Evolutionary conservation across 2,797 vertebrate species (phyloP), one percentile per base, ranked within the genome.

Genomic region (Eospalax fontanierii): DNA sequence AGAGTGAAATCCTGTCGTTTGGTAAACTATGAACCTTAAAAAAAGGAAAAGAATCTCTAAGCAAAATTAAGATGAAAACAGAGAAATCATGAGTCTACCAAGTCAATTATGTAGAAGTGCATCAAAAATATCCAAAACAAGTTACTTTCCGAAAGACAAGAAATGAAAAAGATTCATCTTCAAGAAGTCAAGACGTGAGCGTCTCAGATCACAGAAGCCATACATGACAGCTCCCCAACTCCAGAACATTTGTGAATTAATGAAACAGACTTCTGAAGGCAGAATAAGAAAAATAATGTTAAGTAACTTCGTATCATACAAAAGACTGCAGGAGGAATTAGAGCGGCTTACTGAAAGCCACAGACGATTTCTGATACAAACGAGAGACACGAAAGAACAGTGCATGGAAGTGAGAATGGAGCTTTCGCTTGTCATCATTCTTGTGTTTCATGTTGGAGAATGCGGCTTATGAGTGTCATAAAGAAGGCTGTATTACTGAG

Each of bases 1-100:
- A 40, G 19, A 88, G 24, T 65, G 61, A 96, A 93, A 86, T 83
- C 38, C 65, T 93, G 28, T 92, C 86, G 59, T 61, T 24, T 95
- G 54, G 38, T 89, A 43, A 78, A 85, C 1, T 14, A 46, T 78
- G 30, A 89, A 30, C 35, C 38, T 46, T 76, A 82, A 30, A 33
- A 87, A 43, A 43, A 22, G 33, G 21, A 68, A 89, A 88, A 38
- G 16, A 70, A 90, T 82, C 50, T 71, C 82, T 91, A 95, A 82
- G 71, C 65, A 95, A 95, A 85, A 74, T 35, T 43, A 19, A 91
- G 15, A 43, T 73, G n/a, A 38, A 92, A 78, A 33, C 33, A 80
- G 12, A 76, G 22, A 1, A 78, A 91, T 65, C 68, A 12, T 82
- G 43, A 85, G 76, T 73, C 26, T 35, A 78, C 87, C 7, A 46